Evolutionary conservation across 2,113 vertebrate genomes (phyloP).

Genomic region (Pseudopipra pipra): DNA sequence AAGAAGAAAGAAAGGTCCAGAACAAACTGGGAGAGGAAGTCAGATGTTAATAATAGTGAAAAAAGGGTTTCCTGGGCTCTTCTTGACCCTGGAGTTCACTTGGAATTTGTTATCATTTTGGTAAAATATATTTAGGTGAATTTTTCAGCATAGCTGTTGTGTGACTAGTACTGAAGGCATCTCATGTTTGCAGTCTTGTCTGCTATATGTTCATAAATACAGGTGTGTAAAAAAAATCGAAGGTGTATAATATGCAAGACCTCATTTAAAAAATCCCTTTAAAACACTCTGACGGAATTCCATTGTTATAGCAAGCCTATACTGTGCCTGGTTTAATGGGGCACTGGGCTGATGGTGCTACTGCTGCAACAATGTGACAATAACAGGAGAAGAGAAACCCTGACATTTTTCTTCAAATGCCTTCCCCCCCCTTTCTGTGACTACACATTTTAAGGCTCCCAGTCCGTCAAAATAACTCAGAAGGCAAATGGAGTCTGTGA

Average conservation of each 20-base stretch:
- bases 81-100: background rate
- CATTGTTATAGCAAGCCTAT: background rate
- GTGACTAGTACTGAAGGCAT: background rate
- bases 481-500: constrained; percentile 2
- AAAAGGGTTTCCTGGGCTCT: background rate
- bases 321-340: no score
- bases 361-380: accelerated
- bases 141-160: background rate
- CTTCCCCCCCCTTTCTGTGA: background rate
- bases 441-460: background rate
- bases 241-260: background rate
- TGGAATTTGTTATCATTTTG: background rate
- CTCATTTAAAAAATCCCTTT: background rate
- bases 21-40: background rate
- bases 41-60: background rate
- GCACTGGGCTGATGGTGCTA: background rate
- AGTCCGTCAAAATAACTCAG: background rate
- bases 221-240: background rate
- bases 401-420: background rate
- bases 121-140: background rate
- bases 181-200: background rate
- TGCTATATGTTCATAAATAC: background rate
- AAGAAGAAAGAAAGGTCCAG: background rate
- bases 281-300: background rate
- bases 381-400: background rate